A percentile compares a stretch with the other conserved stretches of the same genome.
Conservation (phyloP, 2,797 vertebrate species). For the Fringilla coelebs region DNA sequence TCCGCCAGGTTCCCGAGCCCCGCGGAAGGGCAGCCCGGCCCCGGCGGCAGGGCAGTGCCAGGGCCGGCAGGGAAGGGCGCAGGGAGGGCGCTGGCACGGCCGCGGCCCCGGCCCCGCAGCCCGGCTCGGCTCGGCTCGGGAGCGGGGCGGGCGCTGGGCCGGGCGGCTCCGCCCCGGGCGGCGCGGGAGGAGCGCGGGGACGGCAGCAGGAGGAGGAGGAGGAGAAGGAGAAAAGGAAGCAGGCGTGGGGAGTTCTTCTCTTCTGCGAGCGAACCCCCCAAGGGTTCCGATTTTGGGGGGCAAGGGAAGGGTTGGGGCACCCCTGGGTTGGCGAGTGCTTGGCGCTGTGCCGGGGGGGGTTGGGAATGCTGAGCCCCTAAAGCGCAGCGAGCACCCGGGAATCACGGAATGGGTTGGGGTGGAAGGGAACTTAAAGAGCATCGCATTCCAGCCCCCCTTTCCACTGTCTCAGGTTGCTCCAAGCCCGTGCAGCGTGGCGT, state of each 20-base stretch:
- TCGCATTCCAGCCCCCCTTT: accelerated
- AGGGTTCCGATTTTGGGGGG: not conserved
- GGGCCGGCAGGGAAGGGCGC: not conserved
- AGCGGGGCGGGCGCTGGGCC: not conserved
- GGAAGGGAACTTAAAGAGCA: not conserved
- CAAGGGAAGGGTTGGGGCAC: accelerated
- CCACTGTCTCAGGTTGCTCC: not conserved
- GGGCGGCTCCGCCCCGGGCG: slow-evolving; percentile 28
- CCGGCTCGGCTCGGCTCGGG: not conserved
- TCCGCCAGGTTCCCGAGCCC: not conserved
- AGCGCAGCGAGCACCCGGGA: accelerated
- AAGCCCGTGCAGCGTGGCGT: not conserved
- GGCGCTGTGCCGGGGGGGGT: not conserved
- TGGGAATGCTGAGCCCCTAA: not conserved
- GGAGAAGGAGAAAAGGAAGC: not conserved
- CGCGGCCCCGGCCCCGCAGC: not conserved
- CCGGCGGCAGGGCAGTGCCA: not conserved
- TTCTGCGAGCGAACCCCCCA: not conserved
- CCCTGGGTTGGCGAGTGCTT: not conserved
- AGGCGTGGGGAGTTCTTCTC: accelerated
- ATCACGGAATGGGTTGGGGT: not conserved
- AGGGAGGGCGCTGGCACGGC: not conserved
- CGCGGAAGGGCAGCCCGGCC: not conserved
- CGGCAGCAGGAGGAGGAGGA: not conserved
- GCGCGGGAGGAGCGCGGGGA: not conserved